Evolutionary conservation across 2,113 vertebrate species (phyloP).

Genomic region (Pica pica): DNA sequence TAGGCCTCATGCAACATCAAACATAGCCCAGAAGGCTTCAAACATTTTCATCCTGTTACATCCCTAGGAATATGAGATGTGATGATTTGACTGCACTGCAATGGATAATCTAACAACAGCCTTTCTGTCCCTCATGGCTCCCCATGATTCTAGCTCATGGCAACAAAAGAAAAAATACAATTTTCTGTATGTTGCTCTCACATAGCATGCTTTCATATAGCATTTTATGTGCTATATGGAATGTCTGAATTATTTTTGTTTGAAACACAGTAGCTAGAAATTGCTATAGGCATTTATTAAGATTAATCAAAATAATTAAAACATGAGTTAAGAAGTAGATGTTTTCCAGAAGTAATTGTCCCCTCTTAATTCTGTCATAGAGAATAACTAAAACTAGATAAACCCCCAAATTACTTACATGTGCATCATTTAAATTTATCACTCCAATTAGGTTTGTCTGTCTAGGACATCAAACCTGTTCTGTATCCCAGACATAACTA

Average conservation of each 20-base stretch:
- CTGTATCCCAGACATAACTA: background rate
- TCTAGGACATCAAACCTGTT: background rate
- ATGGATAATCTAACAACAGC: background rate
- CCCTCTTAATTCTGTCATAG: background rate
- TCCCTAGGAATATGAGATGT: background rate
- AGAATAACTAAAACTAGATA: background rate
- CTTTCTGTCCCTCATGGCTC: background rate
- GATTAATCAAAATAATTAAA: background rate
- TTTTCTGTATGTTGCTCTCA: background rate
- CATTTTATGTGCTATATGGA: background rate
- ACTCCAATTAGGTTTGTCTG: background rate
- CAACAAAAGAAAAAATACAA: background rate
- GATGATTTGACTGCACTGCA: background rate
- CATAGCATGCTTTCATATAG: background rate
- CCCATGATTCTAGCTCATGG: background rate
- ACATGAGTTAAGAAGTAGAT: background rate
- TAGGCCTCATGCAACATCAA: background rate
- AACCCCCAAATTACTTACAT: background rate
- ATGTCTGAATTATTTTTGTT: background rate
- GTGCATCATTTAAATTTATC: background rate
- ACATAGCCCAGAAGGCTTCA: background rate
- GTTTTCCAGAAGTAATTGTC: background rate
- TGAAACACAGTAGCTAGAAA: background rate
- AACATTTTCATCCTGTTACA: background rate
- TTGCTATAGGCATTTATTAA: background rate